Evolutionary conservation across 2,888 invertebrate genomes (phyloP).

Genomic region (Pasiphila rectangulata): DNA sequence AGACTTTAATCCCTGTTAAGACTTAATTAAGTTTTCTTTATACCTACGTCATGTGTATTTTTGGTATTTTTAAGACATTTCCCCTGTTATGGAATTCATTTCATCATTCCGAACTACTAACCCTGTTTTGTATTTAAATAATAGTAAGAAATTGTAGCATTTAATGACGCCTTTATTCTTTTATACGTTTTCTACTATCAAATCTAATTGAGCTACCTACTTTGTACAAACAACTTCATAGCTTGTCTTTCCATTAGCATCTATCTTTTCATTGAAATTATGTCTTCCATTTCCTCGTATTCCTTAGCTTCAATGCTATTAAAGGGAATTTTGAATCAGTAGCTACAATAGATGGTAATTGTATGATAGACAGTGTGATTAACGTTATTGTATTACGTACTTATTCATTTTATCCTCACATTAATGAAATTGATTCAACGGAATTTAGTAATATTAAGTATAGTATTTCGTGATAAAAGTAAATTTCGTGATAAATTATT

Average conservation of each 20-base stretch:
- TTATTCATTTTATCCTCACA: conserved; percentile 41
- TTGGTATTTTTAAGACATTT: conserved; percentile 47
- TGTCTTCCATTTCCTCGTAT: conserved; percentile 58
- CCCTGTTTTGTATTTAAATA: conserved; percentile 43
- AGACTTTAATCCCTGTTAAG: conserved; percentile 58
- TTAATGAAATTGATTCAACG: conserved; percentile 67
- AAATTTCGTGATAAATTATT: conserved; percentile 76
- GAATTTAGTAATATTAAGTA: conserved; percentile 75
- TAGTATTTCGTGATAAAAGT: conserved; percentile 78
- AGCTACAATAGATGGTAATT: conserved; percentile 39
- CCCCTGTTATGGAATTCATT: conserved; percentile 45
- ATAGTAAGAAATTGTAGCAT: conserved; percentile 40
- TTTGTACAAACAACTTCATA: conserved; percentile 29
- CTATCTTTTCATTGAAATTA: conserved; percentile 46
- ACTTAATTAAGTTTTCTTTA: conserved; percentile 53
- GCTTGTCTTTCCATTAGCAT: conserved; percentile 23
- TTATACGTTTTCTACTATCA: conserved; percentile 40
- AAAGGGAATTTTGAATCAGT: conserved; percentile 39
- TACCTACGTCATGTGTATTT: conserved; percentile 43
- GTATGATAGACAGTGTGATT: conserved; percentile 42
- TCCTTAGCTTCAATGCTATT: conserved; percentile 41
- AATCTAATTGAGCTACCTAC: conserved; percentile 36
- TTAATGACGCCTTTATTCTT: conserved; percentile 41
- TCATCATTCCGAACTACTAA: conserved; percentile 53
- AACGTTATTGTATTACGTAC: conserved; percentile 30